Evolutionary conservation across 2,888 invertebrate genomes (phyloP).

Genomic region (Dysmachus trigonus): DNA sequence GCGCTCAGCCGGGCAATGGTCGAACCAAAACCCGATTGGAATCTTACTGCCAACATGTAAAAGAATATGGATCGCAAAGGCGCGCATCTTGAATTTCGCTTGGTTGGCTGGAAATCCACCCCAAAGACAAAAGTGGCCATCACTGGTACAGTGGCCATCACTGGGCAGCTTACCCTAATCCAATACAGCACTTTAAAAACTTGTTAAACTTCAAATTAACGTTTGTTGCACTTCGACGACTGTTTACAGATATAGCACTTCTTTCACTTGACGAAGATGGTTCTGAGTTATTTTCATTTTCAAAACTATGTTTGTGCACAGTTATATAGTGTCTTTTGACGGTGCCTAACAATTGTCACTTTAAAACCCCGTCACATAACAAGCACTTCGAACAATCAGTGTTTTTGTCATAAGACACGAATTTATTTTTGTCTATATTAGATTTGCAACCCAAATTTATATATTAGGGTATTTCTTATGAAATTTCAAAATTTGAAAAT

Average conservation of each 20-base stretch:
- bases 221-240: neutral
- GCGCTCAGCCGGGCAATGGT: too few species aligned
- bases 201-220: neutral
- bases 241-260: neutral
- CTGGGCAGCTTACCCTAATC: too few species aligned
- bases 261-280: neutral
- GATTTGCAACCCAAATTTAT: neutral
- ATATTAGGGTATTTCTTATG: too few species aligned
- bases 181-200: slow-evolving; percentile 40
- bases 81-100: too few species aligned
- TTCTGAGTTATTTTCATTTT: neutral
- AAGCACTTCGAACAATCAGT: neutral
- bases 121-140: too few species aligned
- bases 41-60: too few species aligned
- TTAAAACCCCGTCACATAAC: neutral
- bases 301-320: neutral
- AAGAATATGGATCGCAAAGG: too few species aligned
- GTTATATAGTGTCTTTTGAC: neutral
- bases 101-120: too few species aligned
- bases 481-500: too few species aligned
- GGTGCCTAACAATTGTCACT: neutral
- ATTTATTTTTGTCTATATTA: neutral
- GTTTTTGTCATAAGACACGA: slow-evolving; percentile 1
- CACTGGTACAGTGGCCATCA: too few species aligned
- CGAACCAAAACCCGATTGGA: too few species aligned